A percentile compares a stretch with the other conserved stretches of the same genome.
These are phyloP conservation scores for Spinibarbus caldwelli DNA, from an alignment of 2,797 vertebrate species.

Conservation along the genomic window DNA sequence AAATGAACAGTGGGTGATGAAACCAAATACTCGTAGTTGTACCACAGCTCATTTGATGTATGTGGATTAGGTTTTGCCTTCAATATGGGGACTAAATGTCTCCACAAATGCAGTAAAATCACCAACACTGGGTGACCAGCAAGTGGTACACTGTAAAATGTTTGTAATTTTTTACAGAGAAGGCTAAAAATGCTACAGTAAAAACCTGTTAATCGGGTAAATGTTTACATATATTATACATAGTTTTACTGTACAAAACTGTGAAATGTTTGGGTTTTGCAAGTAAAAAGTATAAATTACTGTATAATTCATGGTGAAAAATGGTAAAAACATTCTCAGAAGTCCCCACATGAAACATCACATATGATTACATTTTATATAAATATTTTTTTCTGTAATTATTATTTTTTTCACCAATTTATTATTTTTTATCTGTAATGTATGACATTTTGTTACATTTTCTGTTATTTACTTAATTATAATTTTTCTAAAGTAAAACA, in stretches of 20 bases:
- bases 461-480: not conserved
- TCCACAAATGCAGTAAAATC: not conserved
- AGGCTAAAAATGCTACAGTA: not conserved
- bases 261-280: not conserved
- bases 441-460: not conserved
- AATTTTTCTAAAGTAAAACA: not conserved
- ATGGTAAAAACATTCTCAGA: not conserved
- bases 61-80: not conserved
- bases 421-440: not conserved
- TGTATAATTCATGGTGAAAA: not conserved
- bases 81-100: not conserved
- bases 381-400: not conserved
- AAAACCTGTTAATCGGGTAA: not conserved
- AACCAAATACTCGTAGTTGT: not conserved
- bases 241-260: not conserved
- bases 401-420: no score
- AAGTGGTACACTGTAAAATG: not conserved
- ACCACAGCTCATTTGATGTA: not conserved
- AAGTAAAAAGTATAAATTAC: not conserved
- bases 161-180: not conserved
- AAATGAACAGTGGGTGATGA: constrained; percentile 24
- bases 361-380: not conserved
- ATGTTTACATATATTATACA: not conserved
- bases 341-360: not conserved
- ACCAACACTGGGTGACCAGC: not conserved